phyloP scores from a whole-genome alignment of 2,113 vertebrate species.

The Mustelus asterias region DNA sequence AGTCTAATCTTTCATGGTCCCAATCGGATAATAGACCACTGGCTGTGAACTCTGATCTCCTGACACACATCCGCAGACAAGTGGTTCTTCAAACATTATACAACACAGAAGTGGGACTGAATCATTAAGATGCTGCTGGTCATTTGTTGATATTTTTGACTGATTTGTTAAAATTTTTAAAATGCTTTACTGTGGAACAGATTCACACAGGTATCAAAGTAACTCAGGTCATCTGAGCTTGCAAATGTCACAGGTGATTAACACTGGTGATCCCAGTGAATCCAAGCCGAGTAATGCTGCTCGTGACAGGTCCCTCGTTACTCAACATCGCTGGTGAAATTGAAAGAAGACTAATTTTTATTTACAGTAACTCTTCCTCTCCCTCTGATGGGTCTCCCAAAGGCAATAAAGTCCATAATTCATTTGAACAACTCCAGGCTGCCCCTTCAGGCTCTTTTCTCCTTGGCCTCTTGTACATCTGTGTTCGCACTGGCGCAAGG shows the following conservation, averaged over 20 bases:
- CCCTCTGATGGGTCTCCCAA: background rate
- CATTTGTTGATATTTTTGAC: background rate
- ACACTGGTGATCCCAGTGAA: background rate
- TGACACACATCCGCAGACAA: background rate
- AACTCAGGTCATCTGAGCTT: background rate
- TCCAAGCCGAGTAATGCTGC: no score
- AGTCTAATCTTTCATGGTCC: background rate
- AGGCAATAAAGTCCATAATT: background rate
- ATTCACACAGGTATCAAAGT: background rate
- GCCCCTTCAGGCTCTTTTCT: background rate
- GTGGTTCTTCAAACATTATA: background rate
- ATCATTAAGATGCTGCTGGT: background rate
- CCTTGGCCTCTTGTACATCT: background rate
- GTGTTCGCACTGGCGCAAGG: conserved; percentile 37
- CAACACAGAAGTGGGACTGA: background rate
- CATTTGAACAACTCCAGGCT: background rate
- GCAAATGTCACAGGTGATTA: background rate
- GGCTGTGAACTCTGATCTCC: background rate
- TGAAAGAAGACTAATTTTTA: background rate
- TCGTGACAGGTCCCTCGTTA: background rate
- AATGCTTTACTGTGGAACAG: background rate
- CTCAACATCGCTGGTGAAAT: no score
- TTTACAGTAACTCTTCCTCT: background rate
- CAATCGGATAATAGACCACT: background rate
- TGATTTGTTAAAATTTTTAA: background rate